phyloP scores from a whole-genome alignment of 2,797 vertebrate species.

The Anisognathus igniventris region DNA sequence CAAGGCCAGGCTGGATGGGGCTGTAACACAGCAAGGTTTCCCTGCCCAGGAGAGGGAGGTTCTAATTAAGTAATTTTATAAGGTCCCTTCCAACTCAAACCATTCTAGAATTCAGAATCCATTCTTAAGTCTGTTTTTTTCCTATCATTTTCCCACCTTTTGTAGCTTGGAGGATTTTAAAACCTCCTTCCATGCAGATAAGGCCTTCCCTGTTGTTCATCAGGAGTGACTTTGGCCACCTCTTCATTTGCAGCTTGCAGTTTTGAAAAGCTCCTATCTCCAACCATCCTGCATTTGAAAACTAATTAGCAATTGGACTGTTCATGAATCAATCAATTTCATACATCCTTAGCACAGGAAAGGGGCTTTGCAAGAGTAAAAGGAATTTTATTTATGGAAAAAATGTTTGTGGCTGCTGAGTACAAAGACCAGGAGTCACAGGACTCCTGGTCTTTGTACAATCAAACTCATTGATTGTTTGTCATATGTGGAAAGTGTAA shows the following conservation, averaged over 20 bases:
- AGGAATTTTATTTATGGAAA: not conserved
- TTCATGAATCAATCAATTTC: not conserved
- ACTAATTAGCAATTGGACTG: not conserved
- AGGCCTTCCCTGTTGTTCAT: accelerated
- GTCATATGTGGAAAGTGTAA: not conserved
- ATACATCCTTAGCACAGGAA: not conserved
- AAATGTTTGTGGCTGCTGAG: not conserved
- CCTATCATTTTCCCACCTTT: not conserved
- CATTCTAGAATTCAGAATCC: not conserved
- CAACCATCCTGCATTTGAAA: not conserved
- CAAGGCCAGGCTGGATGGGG: not conserved
- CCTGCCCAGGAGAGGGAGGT: not conserved
- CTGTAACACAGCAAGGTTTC: not conserved
- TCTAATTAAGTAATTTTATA: not conserved
- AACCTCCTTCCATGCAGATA: not conserved
- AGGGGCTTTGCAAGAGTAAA: not conserved
- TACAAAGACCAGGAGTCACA: accelerated
- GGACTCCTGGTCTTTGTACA: no score
- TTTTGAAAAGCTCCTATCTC: not conserved
- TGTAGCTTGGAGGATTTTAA: not conserved
- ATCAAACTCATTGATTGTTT: not conserved
- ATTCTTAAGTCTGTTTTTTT: not conserved
- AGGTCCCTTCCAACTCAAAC: not conserved
- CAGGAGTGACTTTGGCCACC: not conserved
- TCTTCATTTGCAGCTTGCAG: not conserved